A percentile compares a stretch with the other conserved stretches of the same genome.
phyloP scores from a whole-genome alignment of 92 coral and sea anemone genomes.

The Pocillopora grandis region DNA sequence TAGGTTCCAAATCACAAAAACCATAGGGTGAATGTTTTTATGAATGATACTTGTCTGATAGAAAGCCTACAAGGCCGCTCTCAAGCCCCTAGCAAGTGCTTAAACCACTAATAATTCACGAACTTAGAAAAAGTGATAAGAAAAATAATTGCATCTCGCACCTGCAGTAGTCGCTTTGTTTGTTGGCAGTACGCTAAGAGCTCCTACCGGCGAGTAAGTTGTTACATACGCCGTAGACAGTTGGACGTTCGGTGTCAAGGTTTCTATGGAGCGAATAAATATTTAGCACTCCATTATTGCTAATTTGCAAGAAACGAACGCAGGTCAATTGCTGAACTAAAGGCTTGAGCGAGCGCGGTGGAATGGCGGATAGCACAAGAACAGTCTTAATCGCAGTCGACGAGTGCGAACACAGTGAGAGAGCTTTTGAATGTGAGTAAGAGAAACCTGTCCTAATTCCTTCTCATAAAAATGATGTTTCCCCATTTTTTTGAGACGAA shows the following conservation, averaged over 20 bases:
- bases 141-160: slow-evolving; percentile 14
- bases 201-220: not conserved
- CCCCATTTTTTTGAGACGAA: no score
- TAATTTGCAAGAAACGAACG: not conserved
- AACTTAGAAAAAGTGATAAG: not conserved
- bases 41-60: not conserved
- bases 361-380: slow-evolving; percentile 43
- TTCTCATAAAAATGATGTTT: not conserved
- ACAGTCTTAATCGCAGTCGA: slow-evolving; percentile 55
- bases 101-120: not conserved
- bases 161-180: slow-evolving; percentile 12
- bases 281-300: not conserved
- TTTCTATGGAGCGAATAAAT: slow-evolving; percentile 5
- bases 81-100: not conserved
- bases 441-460: no score
- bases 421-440: slow-evolving; percentile 64
- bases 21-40: not conserved
- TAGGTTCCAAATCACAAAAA: not conserved
- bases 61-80: not conserved
- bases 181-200: not conserved
- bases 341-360: not conserved
- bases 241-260: not conserved
- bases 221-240: not conserved
- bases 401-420: slow-evolving; percentile 50
- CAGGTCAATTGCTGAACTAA: not conserved